phyloP scores from a whole-genome alignment of 1,140 invertebrate genomes.

The Matsumurasca onukii region DNA sequence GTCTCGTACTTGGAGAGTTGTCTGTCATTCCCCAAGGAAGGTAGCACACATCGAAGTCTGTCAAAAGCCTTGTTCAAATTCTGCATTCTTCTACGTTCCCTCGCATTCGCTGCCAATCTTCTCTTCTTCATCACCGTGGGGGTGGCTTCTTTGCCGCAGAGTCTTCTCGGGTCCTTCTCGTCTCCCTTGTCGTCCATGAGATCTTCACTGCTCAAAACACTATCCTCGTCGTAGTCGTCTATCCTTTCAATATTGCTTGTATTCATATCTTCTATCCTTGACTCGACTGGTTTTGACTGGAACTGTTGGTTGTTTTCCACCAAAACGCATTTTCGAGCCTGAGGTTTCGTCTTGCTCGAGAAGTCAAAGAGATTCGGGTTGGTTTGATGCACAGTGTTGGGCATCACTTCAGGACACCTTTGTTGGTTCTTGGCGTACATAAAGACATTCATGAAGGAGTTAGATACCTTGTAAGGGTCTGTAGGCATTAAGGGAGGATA shows the following conservation, averaged over 20 bases:
- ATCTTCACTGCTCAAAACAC: conserved; percentile 34
- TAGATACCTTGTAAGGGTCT: conserved; percentile 24
- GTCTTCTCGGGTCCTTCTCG: conserved; percentile 23
- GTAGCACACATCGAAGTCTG: conserved; percentile 82
- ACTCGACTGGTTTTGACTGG: conserved; percentile 15
- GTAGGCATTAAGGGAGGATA: conserved; percentile 32
- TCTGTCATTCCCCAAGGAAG: conserved; percentile 84
- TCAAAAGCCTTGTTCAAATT: conserved; percentile 94
- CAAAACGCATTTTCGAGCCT: conserved; percentile 10
- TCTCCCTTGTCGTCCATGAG: conserved; percentile 39
- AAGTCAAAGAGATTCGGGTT: conserved; percentile 5
- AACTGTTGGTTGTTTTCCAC: conserved; percentile 26
- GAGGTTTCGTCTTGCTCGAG: background rate
- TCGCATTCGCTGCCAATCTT: conserved; percentile 86
- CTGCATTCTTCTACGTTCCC: conserved; percentile 91
- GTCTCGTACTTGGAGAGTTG: conserved; percentile 97
- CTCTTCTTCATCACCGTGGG: conserved; percentile 78
- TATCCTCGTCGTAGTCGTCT: conserved; percentile 32
- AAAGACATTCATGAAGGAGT: conserved; percentile 26
- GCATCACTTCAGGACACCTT: background rate
- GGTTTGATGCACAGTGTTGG: background rate
- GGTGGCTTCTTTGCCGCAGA: conserved; percentile 60
- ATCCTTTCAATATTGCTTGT: background rate
- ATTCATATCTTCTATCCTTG: conserved; percentile 15
- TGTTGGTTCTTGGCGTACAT: conserved; percentile 29